A percentile compares a stretch with the other conserved stretches of the same genome.
These are phyloP conservation scores for Hetaerina titia DNA, from an alignment of 2,888 invertebrate species.

Conservation along the genomic window DNA sequence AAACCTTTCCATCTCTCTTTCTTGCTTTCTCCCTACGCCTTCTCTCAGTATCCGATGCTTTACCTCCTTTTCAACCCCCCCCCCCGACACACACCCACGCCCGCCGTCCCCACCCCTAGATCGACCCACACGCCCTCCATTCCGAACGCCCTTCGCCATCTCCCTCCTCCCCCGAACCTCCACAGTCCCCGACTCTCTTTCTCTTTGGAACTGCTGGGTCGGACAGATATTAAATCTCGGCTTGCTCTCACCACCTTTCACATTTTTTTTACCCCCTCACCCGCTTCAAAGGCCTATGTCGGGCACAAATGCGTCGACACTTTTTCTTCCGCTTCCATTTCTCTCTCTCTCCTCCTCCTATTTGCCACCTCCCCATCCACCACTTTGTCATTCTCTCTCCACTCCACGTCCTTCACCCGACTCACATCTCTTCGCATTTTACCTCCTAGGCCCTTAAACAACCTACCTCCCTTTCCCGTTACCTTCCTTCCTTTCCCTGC, in stretches of 20 bases:
- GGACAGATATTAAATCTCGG: constrained; percentile 6
- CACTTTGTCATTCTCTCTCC: too few species aligned
- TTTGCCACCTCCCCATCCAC: too few species aligned
- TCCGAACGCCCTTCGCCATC: not conserved
- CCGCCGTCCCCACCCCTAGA: too few species aligned
- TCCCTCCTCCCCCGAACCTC: not conserved
- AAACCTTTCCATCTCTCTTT: not conserved
- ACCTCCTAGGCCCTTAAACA: too few species aligned
- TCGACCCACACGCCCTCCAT: too few species aligned
- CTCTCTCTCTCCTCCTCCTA: too few species aligned
- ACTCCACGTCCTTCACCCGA: too few species aligned
- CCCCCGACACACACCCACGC: too few species aligned
- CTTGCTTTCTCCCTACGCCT: not conserved
- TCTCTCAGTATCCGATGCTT: not conserved
- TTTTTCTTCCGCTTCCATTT: too few species aligned
- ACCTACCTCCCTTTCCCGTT: not conserved
- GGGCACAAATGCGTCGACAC: too few species aligned
- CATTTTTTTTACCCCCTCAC: not conserved
- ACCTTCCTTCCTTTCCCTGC: not conserved
- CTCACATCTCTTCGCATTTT: too few species aligned
- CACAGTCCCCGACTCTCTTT: not conserved
- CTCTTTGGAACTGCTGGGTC: constrained; percentile 19
- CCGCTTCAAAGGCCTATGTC: not conserved
- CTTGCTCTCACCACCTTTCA: not conserved
- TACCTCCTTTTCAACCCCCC: not conserved